Evolutionary conservation across 2,113 vertebrate genomes (phyloP).

Genomic region (Pitta sordida): DNA sequence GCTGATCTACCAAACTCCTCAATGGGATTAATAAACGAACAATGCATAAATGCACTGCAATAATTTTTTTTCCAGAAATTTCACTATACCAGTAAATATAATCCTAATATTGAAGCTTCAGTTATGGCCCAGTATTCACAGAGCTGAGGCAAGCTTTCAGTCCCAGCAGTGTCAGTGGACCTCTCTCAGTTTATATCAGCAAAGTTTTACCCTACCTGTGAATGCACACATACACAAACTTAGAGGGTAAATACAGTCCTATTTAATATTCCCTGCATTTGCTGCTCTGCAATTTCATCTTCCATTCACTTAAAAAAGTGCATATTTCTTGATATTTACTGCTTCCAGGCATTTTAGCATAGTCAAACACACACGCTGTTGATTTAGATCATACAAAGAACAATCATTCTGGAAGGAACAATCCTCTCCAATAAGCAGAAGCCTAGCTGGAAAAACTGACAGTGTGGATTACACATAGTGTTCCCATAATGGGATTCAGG

Average conservation of each 20-base stretch:
- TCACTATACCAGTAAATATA: background rate
- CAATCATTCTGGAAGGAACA: background rate
- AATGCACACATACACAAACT: accelerated
- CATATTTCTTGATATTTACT: background rate
- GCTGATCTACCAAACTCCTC: background rate
- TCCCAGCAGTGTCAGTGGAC: background rate
- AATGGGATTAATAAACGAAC: background rate
- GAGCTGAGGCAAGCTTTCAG: background rate
- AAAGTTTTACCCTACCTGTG: background rate
- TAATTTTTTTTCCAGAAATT: background rate
- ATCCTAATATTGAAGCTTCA: background rate
- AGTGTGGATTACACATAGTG: background rate
- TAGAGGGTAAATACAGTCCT: background rate
- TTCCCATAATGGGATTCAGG: background rate
- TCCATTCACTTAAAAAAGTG: background rate
- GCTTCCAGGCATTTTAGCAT: background rate
- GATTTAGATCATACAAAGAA: background rate
- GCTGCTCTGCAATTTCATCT: background rate
- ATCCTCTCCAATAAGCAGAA: background rate
- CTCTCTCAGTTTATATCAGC: background rate
- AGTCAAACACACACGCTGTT: background rate
- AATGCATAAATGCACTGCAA: background rate
- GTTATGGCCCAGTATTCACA: background rate
- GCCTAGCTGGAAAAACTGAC: background rate
- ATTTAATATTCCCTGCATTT: background rate